These are phyloP conservation scores for Rattus rattus DNA, from an alignment of 2,113 vertebrate species.

Conservation along the genomic window DNA sequence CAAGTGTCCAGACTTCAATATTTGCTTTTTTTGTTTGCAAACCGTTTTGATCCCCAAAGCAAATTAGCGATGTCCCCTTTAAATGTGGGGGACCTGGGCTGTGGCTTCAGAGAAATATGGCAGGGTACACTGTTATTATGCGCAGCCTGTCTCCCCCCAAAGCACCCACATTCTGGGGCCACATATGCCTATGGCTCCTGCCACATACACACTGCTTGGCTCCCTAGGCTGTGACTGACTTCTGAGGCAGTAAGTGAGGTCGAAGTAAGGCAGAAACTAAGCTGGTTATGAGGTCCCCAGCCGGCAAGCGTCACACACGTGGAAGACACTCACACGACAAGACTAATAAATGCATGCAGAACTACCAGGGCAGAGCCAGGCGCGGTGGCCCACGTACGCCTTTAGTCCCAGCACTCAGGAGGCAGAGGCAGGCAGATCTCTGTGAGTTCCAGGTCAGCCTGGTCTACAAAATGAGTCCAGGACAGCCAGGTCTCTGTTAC, in stretches of 20 bases:
- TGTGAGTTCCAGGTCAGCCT: too few relatives aligned
- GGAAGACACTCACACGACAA: not conserved
- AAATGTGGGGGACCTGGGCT: not conserved
- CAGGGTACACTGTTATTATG: not conserved
- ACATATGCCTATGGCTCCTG: not conserved
- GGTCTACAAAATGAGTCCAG: too few relatives aligned
- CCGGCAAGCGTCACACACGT: not conserved
- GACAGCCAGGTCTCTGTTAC: too few relatives aligned
- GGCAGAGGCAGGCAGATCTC: too few relatives aligned
- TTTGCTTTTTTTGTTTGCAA: not conserved
- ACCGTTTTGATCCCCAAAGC: not conserved
- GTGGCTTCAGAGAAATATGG: not conserved
- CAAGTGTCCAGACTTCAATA: not conserved
- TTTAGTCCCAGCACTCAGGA: too few relatives aligned
- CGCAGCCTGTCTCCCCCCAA: not conserved
- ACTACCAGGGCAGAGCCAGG: not conserved
- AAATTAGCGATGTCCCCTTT: not conserved
- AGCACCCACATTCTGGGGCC: not conserved
- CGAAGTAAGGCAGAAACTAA: not conserved
- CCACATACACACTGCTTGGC: not conserved
- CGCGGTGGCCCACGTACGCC: too few relatives aligned
- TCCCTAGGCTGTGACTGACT: not conserved
- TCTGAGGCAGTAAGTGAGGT: not conserved
- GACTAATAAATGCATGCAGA: not conserved
- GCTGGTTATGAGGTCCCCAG: not conserved